phyloP scores from a whole-genome alignment of 1,140 invertebrate species.

The Linepithema humile region DNA sequence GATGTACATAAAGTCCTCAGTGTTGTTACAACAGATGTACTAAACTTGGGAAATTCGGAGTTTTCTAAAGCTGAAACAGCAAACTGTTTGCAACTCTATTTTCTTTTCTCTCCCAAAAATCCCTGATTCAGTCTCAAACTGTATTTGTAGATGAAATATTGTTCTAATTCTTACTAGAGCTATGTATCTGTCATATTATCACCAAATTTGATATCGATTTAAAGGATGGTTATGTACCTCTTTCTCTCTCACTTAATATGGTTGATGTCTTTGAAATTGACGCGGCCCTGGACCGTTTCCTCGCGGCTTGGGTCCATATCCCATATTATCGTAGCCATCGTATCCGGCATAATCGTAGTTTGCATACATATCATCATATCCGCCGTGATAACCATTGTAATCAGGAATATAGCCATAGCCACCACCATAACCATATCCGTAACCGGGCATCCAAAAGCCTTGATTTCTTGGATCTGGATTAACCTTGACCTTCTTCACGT shows the following conservation, averaged over 20 bases:
- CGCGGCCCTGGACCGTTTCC: constrained; percentile 82
- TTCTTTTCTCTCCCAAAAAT: constrained; percentile 44
- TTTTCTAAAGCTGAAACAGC: neutral
- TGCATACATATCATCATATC: constrained; percentile 81
- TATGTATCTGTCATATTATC: constrained; percentile 73
- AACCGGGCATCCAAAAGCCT: constrained; percentile 82
- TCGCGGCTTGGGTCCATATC: constrained; percentile 81
- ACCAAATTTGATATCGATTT: constrained; percentile 67
- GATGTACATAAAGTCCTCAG: too few relatives aligned
- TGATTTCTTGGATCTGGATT: constrained; percentile 82
- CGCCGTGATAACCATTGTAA: constrained; percentile 82
- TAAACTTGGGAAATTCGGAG: constrained; percentile 50
- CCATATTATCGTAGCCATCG: constrained; percentile 81
- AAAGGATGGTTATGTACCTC: neutral
- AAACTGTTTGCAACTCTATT: neutral
- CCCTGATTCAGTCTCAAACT: constrained; percentile 60
- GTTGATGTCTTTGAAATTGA: constrained; percentile 85
- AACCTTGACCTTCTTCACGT: constrained; percentile 85
- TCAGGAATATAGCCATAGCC: constrained; percentile 84
- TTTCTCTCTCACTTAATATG: constrained; percentile 79
- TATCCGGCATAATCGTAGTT: constrained; percentile 81
- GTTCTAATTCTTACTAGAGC: constrained; percentile 5
- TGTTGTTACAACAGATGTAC: constrained; percentile 40
- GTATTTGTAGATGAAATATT: constrained; percentile 68
- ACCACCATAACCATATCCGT: constrained; percentile 82